Evolutionary conservation across 2,888 invertebrate genomes (phyloP), one percentile per base, ranked within the genome.

Genomic region (Blera fallax): DNA sequence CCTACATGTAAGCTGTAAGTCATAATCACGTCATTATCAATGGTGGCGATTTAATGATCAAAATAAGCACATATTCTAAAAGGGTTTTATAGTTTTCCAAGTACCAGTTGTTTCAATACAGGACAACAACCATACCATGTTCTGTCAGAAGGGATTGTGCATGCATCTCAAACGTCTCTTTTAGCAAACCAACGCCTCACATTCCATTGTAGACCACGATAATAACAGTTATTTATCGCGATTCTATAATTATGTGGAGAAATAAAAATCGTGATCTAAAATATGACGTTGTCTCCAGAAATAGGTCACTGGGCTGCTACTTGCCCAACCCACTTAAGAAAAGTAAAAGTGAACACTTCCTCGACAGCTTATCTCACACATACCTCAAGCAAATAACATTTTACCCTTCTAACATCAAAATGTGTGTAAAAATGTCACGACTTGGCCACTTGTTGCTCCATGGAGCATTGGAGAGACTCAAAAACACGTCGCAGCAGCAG

Each of bases 401-500:
- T 40, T 58, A 74, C 62, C 83, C 62, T 69, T 79, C 83, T 79
- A 84, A 74, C 69, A 74, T 74, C 56, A 64, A 69, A 79, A 64
- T 69, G 69, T 84, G 69, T 79, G 69, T 18, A 69, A 79, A 50
- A 82, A 62, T 79, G 69, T 73, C 83, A 84, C 83, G 83, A 79
- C 56, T 74, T 62, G 24, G 62, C 48, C 67, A 62, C 37, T 56
- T 64, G 40, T 64, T 54, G 14, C 45, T 45, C 82, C 54, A 64
- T 50, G 29, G 27, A 56, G 43, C 40, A 72, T 29, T 7, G 1
- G 14, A 45, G 10, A 29, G 5, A 14, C 14, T 43, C 29, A n/a
- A 50, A 18, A 62, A 43, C 40, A 18, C 24, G n/a, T 21, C 14
- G 29, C 24, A 54, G 14, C 32, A 56, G 37, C 43, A 50, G 40